Percentiles rank a stretch among this genome's conserved stretches.
Evolutionary conservation across 1,140 invertebrate species (phyloP).

Genomic region (Lordiphosa mommai): DNA sequence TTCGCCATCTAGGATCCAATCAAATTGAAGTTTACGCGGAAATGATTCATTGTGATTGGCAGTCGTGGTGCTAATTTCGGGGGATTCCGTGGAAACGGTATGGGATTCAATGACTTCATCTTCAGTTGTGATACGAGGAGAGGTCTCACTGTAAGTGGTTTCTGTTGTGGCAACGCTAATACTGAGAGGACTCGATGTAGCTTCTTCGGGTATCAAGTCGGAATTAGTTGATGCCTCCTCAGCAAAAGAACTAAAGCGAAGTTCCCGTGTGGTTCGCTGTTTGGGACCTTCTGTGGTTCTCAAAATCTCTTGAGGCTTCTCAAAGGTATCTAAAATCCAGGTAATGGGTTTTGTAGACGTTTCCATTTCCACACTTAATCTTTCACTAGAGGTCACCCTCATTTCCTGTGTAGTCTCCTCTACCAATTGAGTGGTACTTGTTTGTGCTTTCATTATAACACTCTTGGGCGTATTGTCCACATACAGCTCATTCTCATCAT

Average conservation of each 20-base stretch:
- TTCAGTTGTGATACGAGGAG: background rate
- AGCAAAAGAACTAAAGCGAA: background rate
- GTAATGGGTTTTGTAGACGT: slow-evolving; percentile 32
- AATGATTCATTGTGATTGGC: background rate
- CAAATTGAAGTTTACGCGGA: slow-evolving; percentile 22
- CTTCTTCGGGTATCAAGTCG: no score
- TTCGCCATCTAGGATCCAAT: slow-evolving; percentile 44
- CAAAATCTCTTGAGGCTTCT: slow-evolving; percentile 52
- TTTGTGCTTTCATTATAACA: background rate
- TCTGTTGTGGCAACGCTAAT: no score
- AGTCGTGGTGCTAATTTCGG: background rate
- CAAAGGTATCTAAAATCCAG: slow-evolving; percentile 58
- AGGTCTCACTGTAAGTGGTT: no score
- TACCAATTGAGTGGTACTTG: slow-evolving; percentile 5
- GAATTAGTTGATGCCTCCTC: slow-evolving; percentile 3
- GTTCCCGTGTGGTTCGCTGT: slow-evolving; percentile 4
- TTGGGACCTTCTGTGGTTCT: slow-evolving; percentile 35
- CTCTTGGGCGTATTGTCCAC: slow-evolving; percentile 34
- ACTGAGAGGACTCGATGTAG: no score
- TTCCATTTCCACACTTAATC: slow-evolving; percentile 4
- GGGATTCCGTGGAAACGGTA: slow-evolving; percentile 1
- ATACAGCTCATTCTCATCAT: slow-evolving; percentile 46
- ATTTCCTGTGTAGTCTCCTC: no score
- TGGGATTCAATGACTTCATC: background rate
- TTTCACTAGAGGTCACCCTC: background rate